Conservation (phyloP, 2,888 invertebrate genomes). For the Ischnus inquisitorius region DNA sequence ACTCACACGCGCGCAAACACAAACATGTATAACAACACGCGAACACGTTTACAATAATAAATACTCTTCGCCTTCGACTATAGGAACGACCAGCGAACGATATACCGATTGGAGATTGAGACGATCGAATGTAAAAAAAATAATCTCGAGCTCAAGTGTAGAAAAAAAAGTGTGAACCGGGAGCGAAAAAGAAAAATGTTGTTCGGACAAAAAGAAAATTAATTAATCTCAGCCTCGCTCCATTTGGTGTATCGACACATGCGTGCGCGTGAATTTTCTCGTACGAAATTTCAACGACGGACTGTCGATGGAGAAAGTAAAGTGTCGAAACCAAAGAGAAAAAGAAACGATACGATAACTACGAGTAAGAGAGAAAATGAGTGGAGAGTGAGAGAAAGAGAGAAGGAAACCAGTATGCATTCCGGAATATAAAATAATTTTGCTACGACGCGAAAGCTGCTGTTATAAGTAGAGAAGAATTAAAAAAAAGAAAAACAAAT, state of each 20-base stretch:
- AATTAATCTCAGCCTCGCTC: constrained; percentile 62
- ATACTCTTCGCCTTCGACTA: constrained; percentile 51
- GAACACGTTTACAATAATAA: constrained; percentile 24
- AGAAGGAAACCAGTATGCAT: constrained; percentile 66
- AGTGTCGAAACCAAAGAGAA: constrained; percentile 21
- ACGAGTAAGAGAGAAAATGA: constrained; percentile 9
- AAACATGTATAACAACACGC: constrained; percentile 17
- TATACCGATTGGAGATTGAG: constrained; percentile 55
- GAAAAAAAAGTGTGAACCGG: constrained; percentile 13
- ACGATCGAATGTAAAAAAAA: constrained; percentile 41
- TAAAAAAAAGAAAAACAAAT: constrained; percentile 63
- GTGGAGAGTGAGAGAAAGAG: constrained; percentile 6
- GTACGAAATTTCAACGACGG: constrained; percentile 31
- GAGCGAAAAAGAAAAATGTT: constrained; percentile 24
- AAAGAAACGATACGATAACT: constrained; percentile 27
- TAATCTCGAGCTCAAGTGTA: constrained; percentile 22
- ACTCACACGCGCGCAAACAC: constrained; percentile 47
- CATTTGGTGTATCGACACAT: constrained; percentile 62
- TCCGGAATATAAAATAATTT: constrained; percentile 71
- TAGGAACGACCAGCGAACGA: constrained; percentile 44
- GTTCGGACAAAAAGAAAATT: constrained; percentile 29
- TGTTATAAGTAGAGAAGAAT: constrained; percentile 63
- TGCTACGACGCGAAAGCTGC: constrained; percentile 68
- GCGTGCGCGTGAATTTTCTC: constrained; percentile 44
- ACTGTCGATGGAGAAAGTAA: constrained; percentile 21